Base-by-base conservation (phyloP, 1,140 invertebrate genomes). In the Acromyrmex heyeri region DNA sequence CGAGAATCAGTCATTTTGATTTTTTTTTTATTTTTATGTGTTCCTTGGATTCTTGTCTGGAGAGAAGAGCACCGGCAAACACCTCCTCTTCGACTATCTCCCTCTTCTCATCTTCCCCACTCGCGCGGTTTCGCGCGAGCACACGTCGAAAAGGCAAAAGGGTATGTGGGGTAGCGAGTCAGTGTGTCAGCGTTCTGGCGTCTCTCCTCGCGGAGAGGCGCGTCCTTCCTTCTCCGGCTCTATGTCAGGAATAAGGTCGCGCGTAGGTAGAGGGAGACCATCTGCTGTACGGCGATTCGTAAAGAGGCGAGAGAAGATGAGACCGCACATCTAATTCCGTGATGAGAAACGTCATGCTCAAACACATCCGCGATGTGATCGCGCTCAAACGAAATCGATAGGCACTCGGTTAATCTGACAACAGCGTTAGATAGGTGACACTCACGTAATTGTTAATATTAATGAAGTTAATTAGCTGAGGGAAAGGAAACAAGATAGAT, bases 121-220 rank as follows among this genome's bases (percentile, higher is more conserved):
- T 90, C 87, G 86, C 38, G 65, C 64, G 67, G 78, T 77, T 61
- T 14, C 50, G 64, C 62, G 87, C 69, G 85, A 82, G 77, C 50
- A 88, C 87, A 86, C 90, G 90, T 92, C 87, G 91, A 93, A 92
- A 93, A 95, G 93, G 94, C 92, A 95, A 94, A 95, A 95, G 94
- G 94, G 93, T 95, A 95, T 95, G 94, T 95, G 94, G 94, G 95
- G 93, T 95, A 95, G 95, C 94, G 94, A 95, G 95, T 95, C 94
- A 95, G 94, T 95, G 88, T 95, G 95, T 95, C 95, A 95, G 94
- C 94, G 93, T 94, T 92, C 93, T 93, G 91, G 91, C 92, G 89
- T 94, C 93, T 94, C 91, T 91, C 91, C 93, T 91, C 90, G 86
- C 24, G 61, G 78, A 78, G 78, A 61, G 44, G 78, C 24, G 78